Conservation (phyloP, 2,888 invertebrate genomes). For the Meandrusa payeni region DNA sequence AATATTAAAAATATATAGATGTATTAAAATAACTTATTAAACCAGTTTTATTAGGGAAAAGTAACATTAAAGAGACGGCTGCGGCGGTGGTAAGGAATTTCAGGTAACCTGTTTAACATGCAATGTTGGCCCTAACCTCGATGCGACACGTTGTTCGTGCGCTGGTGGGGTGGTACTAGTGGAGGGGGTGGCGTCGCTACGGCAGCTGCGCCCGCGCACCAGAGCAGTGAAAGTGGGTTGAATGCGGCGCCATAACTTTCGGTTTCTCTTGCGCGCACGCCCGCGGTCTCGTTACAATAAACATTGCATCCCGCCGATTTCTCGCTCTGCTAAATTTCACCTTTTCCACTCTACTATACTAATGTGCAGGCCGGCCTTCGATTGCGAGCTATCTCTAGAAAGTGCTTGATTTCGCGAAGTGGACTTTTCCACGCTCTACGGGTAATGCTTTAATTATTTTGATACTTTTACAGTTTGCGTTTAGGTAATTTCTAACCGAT, state of each 20-base stretch:
- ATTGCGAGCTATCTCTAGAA: constrained; percentile 51
- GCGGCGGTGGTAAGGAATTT: too few species aligned
- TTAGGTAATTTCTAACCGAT: constrained; percentile 1
- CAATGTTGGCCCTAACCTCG: not conserved
- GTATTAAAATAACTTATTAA: too few species aligned
- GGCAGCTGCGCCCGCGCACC: constrained; percentile 45
- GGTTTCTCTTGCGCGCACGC: constrained; percentile 75
- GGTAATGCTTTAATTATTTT: constrained; percentile 11
- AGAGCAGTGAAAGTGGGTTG: constrained; percentile 78
- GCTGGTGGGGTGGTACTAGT: constrained; percentile 10
- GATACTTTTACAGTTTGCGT: not conserved
- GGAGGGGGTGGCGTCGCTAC: constrained; percentile 11
- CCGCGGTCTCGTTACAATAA: constrained; percentile 76
- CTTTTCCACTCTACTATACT: constrained; percentile 68
- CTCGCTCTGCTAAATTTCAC: constrained; percentile 78
- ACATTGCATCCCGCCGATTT: constrained; percentile 79
- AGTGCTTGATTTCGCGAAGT: constrained; percentile 43
- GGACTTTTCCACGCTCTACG: constrained; percentile 7
- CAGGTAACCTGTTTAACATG: not conserved
- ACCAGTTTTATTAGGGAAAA: too few species aligned
- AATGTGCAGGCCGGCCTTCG: constrained; percentile 53
- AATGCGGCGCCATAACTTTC: constrained; percentile 77
- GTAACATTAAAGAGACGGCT: too few species aligned
- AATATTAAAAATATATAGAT: too few species aligned
- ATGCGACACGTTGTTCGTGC: not conserved